Base-by-base conservation (phyloP, 1,140 invertebrate species). In the Calycopis cecrops region DNA sequence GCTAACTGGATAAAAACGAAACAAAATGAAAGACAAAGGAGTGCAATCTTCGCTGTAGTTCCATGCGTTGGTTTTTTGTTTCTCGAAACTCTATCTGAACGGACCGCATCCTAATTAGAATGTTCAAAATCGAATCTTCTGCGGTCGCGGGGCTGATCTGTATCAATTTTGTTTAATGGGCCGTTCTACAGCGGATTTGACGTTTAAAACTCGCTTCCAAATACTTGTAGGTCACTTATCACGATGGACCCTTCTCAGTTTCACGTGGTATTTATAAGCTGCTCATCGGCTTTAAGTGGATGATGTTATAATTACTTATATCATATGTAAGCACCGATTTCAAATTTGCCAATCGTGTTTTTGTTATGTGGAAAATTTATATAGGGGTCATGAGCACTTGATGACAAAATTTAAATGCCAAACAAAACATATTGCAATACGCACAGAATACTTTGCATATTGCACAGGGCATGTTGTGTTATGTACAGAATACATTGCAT, bases 111-210 rank as follows among this genome's bases (percentile, higher is more conserved):
- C 74, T 81, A 84, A 84, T 84, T 82, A 84, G 81, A 84, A 82
- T 72, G 77, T 84, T 76, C 67, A 62, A 70, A 76, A 80, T 76
- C 68, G 64, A 67, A 83, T 79, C 69, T 62, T 53, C 61, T 57
- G 65, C 59, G 69, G 64, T 72, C 67, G 71, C 74, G 79, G 21
- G 21, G 21, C 21, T 6, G 40, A 80, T 81, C 62, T 61, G 65
- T 79, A 82, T 85, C 81, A 82, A 73, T 80, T 85, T 81, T 76
- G 72, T 73, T 82, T 82, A 85, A 85, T 81, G 79, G 76, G 60
- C 62, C 71, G 71, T 72, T 73, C 62, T 65, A 63, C 57, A 62
- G 49, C 44, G 61, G 66, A 63, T 68, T 67, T 62, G 63, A 65
- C 63, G 63, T 54, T 44, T 61, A 62, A 68, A 65, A 66, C 63